Evolutionary conservation across 2,113 vertebrate genomes (phyloP).

Genomic region (Chaenogobius annularis): DNA sequence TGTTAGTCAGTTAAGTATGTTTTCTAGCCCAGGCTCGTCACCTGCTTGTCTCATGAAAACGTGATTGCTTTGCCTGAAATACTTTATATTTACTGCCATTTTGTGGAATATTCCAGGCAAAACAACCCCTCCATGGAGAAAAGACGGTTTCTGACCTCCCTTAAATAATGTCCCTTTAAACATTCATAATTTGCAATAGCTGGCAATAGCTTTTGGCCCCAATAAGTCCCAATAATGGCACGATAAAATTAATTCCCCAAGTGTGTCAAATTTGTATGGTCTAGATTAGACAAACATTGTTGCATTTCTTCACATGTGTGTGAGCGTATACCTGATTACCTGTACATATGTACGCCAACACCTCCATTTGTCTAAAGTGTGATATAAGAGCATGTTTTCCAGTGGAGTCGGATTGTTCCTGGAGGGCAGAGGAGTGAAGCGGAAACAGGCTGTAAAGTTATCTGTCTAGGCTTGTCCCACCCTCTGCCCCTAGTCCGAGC

Average conservation of each 20-base stretch:
- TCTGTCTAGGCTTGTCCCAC: slow-evolving; percentile 54
- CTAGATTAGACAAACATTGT: background rate
- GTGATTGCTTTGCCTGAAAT: too few relatives aligned
- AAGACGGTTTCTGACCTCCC: too few relatives aligned
- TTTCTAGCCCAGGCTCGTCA: too few relatives aligned
- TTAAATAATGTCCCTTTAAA: background rate
- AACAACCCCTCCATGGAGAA: too few relatives aligned
- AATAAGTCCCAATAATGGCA: too few relatives aligned
- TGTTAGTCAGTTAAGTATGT: background rate
- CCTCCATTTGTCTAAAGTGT: slow-evolving; percentile 13
- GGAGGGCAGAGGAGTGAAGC: slow-evolving; percentile 10
- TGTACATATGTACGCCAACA: slow-evolving; percentile 14
- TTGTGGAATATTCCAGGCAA: too few relatives aligned
- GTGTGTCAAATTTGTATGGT: too few relatives aligned
- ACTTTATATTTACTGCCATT: too few relatives aligned
- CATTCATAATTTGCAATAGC: background rate
- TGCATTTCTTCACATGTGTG: background rate
- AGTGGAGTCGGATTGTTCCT: slow-evolving; percentile 17
- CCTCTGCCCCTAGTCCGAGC: slow-evolving; percentile 17
- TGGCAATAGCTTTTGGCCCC: too few relatives aligned
- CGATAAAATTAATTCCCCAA: too few relatives aligned
- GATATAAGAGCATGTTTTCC: slow-evolving; percentile 31
- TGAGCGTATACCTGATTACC: background rate
- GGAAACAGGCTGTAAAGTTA: slow-evolving; percentile 29
- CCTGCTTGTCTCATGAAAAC: too few relatives aligned